Evolutionary conservation across 2,113 vertebrate genomes (phyloP).

Genomic region (Eptesicus fuscus): DNA sequence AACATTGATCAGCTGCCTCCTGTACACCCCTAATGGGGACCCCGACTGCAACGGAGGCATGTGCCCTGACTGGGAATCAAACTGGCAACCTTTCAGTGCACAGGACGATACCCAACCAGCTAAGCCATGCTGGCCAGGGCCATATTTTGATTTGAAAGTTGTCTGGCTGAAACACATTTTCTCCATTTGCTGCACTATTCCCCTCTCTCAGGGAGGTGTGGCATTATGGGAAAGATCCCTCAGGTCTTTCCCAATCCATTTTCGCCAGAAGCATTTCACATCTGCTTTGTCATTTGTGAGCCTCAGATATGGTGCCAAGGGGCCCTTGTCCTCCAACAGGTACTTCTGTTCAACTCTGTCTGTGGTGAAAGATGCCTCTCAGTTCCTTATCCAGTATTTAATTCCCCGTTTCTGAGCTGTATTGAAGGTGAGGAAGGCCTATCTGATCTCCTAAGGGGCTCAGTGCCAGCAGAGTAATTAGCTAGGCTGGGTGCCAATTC

Average conservation of each 20-base stretch:
- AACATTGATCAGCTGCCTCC: not conserved
- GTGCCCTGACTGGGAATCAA: not conserved
- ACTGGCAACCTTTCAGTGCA: not conserved
- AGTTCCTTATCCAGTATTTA: constrained; percentile 66
- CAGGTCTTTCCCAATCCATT: constrained; percentile 10
- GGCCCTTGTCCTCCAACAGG: constrained; percentile 41
- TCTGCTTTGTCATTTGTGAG: constrained; percentile 48
- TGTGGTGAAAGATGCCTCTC: constrained; percentile 58
- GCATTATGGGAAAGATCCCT: constrained; percentile 19
- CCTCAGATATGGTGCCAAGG: constrained; percentile 64
- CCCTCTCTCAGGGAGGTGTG: not conserved
- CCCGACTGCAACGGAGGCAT: not conserved
- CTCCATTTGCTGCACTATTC: not conserved
- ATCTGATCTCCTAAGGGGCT: constrained; percentile 66
- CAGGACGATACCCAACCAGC: not conserved
- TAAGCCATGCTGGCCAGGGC: not conserved
- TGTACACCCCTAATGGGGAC: not conserved
- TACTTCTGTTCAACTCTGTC: constrained; percentile 58
- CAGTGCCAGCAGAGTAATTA: constrained; percentile 66
- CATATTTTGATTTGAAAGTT: not conserved
- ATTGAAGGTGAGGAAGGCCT: constrained; percentile 63
- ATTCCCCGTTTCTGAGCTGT: constrained; percentile 60
- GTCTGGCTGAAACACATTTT: not conserved
- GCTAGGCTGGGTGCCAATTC: constrained; percentile 58
- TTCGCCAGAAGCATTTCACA: not conserved